Conservation (phyloP, 2,113 vertebrate genomes). For the Kobus ellipsiprymnus region DNA sequence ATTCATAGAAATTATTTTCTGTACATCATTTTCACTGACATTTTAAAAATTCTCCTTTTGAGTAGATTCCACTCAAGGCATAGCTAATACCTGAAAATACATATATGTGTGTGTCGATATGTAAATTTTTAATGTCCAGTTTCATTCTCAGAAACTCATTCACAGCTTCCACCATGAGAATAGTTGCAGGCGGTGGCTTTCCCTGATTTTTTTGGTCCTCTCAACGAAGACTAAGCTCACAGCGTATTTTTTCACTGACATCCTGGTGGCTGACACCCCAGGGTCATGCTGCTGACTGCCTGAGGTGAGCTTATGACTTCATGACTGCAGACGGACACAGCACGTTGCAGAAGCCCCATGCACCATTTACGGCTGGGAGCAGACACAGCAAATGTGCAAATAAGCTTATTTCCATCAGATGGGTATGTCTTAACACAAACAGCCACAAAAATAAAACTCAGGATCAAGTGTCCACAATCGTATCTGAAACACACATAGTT, state of each 20-base stretch:
- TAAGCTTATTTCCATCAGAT: no score
- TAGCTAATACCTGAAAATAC: background rate
- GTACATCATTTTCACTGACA: fast-evolving
- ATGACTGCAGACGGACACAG: fast-evolving
- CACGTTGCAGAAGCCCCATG: fast-evolving
- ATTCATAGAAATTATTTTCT: background rate
- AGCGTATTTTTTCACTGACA: fast-evolving
- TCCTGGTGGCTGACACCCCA: fast-evolving
- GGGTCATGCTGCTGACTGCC: fast-evolving
- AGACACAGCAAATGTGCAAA: fast-evolving
- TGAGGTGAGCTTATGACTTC: background rate
- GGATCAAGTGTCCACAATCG: no score
- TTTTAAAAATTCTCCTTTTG: background rate
- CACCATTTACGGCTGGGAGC: fast-evolving
- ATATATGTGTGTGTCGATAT: background rate
- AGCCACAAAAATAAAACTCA: background rate
- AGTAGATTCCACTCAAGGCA: background rate
- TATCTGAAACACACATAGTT: background rate
- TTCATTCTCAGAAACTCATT: background rate
- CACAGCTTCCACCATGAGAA: background rate
- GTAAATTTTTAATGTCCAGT: fast-evolving
- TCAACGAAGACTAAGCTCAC: background rate
- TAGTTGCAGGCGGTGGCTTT: fast-evolving
- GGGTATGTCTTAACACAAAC: fast-evolving
- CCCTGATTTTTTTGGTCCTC: background rate